These are phyloP conservation scores for Nothocercus nigrocapillus DNA, from an alignment of 2,113 vertebrate genomes.

Conservation along the genomic window DNA sequence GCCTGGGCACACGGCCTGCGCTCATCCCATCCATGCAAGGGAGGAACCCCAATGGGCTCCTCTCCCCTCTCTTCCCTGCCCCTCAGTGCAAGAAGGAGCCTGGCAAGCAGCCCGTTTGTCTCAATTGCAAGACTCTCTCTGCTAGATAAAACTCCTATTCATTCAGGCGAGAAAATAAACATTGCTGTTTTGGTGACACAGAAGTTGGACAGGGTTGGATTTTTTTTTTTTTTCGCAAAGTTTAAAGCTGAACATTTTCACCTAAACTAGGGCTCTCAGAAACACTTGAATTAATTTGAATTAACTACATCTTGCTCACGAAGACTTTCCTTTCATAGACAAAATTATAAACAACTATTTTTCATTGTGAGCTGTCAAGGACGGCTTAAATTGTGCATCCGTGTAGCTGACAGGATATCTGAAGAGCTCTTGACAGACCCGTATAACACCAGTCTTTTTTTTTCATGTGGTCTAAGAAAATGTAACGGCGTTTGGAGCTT, in stretches of 20 bases:
- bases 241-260: neutral
- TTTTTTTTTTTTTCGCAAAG: neutral
- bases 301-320: neutral
- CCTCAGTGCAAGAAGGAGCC: too few relatives aligned
- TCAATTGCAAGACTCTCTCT: neutral
- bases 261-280: neutral
- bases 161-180: neutral
- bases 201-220: neutral
- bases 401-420: neutral
- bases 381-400: neutral
- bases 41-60: too few relatives aligned
- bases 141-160: neutral
- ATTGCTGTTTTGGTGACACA: neutral
- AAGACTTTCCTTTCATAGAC: neutral
- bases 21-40: neutral
- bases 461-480: fast-evolving
- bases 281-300: neutral
- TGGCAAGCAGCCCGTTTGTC: neutral
- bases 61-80: neutral
- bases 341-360: neutral
- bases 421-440: neutral
- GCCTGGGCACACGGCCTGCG: neutral
- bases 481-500: neutral
- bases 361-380: neutral
- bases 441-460: neutral